Percentiles rank a stretch among this genome's conserved stretches.
phyloP scores from a whole-genome alignment of 2,797 vertebrate genomes.

The Coilia nasus region DNA sequence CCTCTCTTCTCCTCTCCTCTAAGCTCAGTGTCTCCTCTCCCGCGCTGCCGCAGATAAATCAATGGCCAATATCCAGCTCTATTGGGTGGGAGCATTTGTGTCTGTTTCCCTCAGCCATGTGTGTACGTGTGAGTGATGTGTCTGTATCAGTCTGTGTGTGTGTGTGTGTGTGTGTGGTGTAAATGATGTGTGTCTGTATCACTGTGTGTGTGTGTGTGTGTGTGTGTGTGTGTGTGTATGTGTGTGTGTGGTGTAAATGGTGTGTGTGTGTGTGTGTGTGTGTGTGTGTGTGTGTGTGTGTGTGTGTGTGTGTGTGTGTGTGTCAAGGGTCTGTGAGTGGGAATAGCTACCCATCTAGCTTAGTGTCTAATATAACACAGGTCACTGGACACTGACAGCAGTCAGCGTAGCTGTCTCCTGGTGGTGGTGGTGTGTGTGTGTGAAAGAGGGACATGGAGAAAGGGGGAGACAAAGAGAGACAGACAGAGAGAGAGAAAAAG shows the following conservation, averaged over 20 bases:
- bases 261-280: neutral
- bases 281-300: slow-evolving; percentile 18
- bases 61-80: slow-evolving; percentile 12
- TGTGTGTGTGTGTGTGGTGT: neutral
- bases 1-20: neutral
- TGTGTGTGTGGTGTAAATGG: neutral
- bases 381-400: slow-evolving; percentile 47
- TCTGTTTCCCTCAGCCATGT: neutral
- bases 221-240: neutral
- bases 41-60: neutral
- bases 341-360: neutral
- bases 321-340: neutral
- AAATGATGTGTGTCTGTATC: neutral
- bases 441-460: neutral
- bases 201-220: neutral
- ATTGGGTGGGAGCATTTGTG: neutral
- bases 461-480: slow-evolving; percentile 29
- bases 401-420: slow-evolving; percentile 32
- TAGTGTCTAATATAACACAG: slow-evolving; percentile 44
- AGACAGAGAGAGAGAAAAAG: slow-evolving; percentile 20
- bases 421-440: slow-evolving; percentile 28
- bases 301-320: slow-evolving; percentile 21
- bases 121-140: neutral
- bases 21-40: neutral
- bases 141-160: neutral